Conservation (phyloP, 2,113 vertebrate species). For the Willisornis vidua region DNA sequence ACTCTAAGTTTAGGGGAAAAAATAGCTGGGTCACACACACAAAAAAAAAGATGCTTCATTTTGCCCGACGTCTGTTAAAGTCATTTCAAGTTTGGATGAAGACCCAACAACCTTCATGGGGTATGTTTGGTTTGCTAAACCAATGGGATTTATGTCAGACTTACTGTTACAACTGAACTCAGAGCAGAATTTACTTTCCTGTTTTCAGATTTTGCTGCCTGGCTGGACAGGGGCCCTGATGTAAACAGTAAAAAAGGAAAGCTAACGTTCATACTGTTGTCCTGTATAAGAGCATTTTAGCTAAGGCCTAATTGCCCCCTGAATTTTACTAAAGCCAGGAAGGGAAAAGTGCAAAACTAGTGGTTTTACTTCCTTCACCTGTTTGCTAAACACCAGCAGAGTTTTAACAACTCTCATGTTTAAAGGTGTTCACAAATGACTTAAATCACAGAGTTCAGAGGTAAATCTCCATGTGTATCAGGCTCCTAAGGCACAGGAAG, state of each 20-base stretch:
- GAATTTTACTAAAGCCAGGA: background rate
- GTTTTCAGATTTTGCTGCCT: background rate
- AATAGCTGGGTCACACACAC: background rate
- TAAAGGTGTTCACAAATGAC: background rate
- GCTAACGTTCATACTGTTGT: background rate
- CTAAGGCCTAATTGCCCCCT: background rate
- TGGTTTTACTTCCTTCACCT: background rate
- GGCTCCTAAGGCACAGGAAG: background rate
- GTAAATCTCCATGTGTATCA: background rate
- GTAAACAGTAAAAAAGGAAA: background rate
- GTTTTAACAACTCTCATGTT: fast-evolving
- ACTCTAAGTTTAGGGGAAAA: background rate
- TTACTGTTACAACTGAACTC: background rate
- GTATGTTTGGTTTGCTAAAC: background rate
- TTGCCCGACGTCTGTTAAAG: background rate
- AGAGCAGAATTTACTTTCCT: background rate
- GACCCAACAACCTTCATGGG: background rate
- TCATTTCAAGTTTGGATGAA: background rate
- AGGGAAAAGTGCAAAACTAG: background rate
- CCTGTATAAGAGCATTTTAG: background rate
- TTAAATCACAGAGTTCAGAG: background rate
- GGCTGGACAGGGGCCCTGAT: background rate
- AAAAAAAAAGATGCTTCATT: background rate
- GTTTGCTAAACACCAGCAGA: background rate
- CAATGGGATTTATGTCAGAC: background rate